Evolutionary conservation across 2,113 vertebrate genomes (phyloP), one percentile per base, ranked within the genome.

Genomic region (Raphicerus campestris): DNA sequence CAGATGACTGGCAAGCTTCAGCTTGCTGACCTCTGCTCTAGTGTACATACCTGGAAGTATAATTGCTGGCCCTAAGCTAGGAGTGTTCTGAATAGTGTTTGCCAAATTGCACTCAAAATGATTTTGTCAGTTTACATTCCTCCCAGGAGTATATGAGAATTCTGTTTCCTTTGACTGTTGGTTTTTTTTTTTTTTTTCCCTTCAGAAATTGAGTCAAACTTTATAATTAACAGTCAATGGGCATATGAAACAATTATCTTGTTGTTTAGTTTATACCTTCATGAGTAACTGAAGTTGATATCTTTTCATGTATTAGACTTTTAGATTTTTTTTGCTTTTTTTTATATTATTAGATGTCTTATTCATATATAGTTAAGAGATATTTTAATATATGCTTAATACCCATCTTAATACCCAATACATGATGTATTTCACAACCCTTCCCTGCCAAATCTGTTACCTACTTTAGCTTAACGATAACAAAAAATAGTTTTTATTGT

Each of bases 301-400:
- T 84, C 7, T n/a, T 86, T 53, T 84, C 81, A 86, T 56, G 20
- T 92, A 78, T 92, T 92, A 89, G 49, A 92, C 51, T 92, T 88
- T 45, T 28, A 39, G 14, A 35, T 91, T 66, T 90, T 86, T 80
- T 87, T 20, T 88, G 55, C 84, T 86, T 73, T 56, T 81, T 8
- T 80, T 92, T 13, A 24, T 56, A n/a, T 92, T 85, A n/a, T 91
- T 91, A 80, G 87, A 32, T 83, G 14, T 94, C 92, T 83, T 91
- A 28, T 78, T 93, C 63, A 84, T 90, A 28, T 42, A 11, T 91
- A 83, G 35, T 58, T 58, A 14, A 88, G 47, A 91, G 75, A n/a
- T 39, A 5, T 61, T 87, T 87, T 87, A 91, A 63, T 83, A 83
- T 82, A 35, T 1, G 60, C 16, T 82, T 82, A n/a, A 75, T 91